phyloP scores from a whole-genome alignment of 2,797 vertebrate genomes.

The Sebastiscus tertius region DNA sequence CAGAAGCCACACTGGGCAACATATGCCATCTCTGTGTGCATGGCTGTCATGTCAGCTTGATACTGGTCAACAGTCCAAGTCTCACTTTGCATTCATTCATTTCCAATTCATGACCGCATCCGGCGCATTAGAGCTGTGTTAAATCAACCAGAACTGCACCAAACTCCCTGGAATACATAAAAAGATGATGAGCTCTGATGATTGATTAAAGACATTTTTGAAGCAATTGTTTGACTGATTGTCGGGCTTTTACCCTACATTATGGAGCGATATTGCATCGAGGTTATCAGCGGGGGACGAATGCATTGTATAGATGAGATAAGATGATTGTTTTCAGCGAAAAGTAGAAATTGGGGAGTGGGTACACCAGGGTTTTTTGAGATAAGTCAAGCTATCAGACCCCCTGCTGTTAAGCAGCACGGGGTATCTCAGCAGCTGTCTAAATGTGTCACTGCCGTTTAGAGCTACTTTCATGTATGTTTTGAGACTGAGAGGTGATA shows the following conservation, averaged over 20 bases:
- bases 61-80: conserved; percentile 61
- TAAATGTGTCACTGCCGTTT: conserved; percentile 43
- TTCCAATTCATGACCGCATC: conserved; percentile 63
- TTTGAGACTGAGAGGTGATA: conserved; percentile 24
- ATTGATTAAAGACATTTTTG: conserved; percentile 43
- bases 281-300: background rate
- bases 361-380: conserved; percentile 19
- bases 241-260: background rate
- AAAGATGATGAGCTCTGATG: conserved; percentile 30
- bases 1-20: conserved; percentile 62
- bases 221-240: conserved; percentile 20
- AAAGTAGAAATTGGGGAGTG: conserved; percentile 8
- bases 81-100: conserved; percentile 65
- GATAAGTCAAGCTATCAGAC: conserved; percentile 39
- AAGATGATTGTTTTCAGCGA: conserved; percentile 9
- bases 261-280: background rate
- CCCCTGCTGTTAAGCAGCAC: conserved; percentile 32
- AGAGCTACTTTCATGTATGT: conserved; percentile 36
- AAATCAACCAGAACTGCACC: conserved; percentile 56
- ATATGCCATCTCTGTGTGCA: conserved; percentile 67
- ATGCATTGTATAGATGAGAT: conserved; percentile 4
- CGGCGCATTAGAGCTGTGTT: conserved; percentile 37
- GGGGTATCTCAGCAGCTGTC: conserved; percentile 40
- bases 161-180: conserved; percentile 40
- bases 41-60: conserved; percentile 72